Percentiles rank a stretch among this genome's conserved stretches.
phyloP scores from a whole-genome alignment of 2,797 vertebrate species.

The Gymnocypris eckloni region DNA sequence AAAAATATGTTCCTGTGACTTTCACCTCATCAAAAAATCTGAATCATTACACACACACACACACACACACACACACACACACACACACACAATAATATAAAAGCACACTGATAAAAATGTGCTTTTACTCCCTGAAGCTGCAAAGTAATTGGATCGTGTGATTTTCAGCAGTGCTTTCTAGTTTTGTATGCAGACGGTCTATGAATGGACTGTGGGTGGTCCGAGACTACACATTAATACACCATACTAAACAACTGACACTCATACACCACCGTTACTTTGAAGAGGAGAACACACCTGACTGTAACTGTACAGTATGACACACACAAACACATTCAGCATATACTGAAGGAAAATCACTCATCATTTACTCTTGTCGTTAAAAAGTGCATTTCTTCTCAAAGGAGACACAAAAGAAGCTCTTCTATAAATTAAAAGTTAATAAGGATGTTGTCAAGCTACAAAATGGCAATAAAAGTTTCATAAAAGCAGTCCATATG shows the following conservation, averaged over 20 bases:
- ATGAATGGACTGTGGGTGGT: not conserved
- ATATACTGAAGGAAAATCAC: not conserved
- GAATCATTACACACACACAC: not conserved
- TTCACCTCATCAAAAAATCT: no score
- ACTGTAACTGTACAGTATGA: not conserved
- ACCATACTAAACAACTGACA: constrained; percentile 6
- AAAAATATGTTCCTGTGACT: no score
- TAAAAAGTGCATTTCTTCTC: not conserved
- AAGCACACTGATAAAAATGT: not conserved
- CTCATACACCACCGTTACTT: not conserved
- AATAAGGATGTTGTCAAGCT: not conserved
- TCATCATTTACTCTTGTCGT: not conserved
- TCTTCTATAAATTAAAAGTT: not conserved
- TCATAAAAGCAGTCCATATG: not conserved
- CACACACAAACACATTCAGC: no score
- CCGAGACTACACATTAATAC: not conserved
- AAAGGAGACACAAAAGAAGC: not conserved
- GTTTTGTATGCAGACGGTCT: not conserved
- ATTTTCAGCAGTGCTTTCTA: not conserved
- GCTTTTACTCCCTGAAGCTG: not conserved
- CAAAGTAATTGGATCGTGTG: not conserved
- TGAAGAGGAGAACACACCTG: constrained; percentile 7
- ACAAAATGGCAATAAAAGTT: not conserved
- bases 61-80: no score
- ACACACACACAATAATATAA: no score